These are phyloP conservation scores for Terrapene triunguis DNA, from an alignment of 2,113 vertebrate genomes.

Conservation along the genomic window DNA sequence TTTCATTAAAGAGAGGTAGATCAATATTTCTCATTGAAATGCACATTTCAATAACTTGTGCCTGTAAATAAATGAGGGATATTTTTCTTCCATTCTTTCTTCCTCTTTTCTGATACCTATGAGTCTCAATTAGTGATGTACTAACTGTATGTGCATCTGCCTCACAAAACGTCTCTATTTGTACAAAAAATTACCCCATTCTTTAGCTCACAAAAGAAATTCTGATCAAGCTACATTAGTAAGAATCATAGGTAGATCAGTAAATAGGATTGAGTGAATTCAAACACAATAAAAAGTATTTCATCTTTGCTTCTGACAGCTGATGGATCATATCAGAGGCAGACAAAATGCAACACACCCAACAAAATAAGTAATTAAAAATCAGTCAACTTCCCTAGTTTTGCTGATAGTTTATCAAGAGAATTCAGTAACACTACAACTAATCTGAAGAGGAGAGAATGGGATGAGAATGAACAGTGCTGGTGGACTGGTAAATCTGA, in stretches of 20 bases:
- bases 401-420: background rate
- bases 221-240: slow-evolving; percentile 42
- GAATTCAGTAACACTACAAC: background rate
- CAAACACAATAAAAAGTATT: slow-evolving; percentile 16
- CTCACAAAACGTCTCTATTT: slow-evolving; percentile 32
- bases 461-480: background rate
- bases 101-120: slow-evolving; percentile 13
- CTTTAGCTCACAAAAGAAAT: slow-evolving; percentile 31
- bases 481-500: background rate
- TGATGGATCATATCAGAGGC: background rate
- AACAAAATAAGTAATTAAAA: background rate
- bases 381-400: background rate
- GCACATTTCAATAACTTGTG: slow-evolving; percentile 38
- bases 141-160: slow-evolving; percentile 35
- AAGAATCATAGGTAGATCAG: slow-evolving; percentile 17
- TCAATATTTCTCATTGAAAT: slow-evolving; percentile 46
- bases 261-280: slow-evolving; percentile 29
- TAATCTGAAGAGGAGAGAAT: background rate
- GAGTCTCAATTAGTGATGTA: slow-evolving; percentile 37
- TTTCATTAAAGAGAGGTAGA: slow-evolving; percentile 28
- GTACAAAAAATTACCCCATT: background rate
- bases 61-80: background rate
- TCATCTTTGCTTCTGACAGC: slow-evolving; percentile 12
- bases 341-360: background rate
- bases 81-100: slow-evolving; percentile 7